phyloP scores from a whole-genome alignment of 2,888 invertebrate species.

The Tigriopus californicus region DNA sequence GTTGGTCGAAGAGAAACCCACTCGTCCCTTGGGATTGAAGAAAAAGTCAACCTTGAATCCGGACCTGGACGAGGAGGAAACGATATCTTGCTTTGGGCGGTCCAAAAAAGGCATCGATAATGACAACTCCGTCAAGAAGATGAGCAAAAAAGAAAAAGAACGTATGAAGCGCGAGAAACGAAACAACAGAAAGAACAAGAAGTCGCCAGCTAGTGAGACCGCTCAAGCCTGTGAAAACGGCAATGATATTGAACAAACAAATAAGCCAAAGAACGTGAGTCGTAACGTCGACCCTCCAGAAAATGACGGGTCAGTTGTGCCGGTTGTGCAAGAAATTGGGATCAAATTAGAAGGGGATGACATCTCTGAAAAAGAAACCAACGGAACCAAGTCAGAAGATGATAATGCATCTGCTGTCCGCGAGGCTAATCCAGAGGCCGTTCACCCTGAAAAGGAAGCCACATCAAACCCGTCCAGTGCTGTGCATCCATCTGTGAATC shows the following conservation, averaged over 20 bases:
- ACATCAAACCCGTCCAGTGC: neutral
- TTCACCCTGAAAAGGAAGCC: neutral
- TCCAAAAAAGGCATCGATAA: neutral
- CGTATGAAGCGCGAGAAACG: neutral
- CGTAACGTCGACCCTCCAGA: too few relatives aligned
- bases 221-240: too few relatives aligned
- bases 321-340: neutral
- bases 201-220: neutral
- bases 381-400: slow-evolving; percentile 9
- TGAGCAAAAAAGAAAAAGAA: neutral
- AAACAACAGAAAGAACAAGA: neutral
- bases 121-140: neutral
- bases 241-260: too few relatives aligned
- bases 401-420: slow-evolving; percentile 5
- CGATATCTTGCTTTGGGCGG: neutral
- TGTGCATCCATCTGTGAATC: neutral
- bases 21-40: slow-evolving; percentile 12
- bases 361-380: neutral
- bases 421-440: slow-evolving; percentile 15
- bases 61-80: slow-evolving; percentile 22
- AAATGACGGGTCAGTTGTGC: neutral
- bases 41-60: slow-evolving; percentile 16
- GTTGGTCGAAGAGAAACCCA: slow-evolving; percentile 34
- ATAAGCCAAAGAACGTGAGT: too few relatives aligned
- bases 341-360: slow-evolving; percentile 3